A percentile compares a stretch with the other conserved stretches of the same genome.
Conservation (phyloP, 2,888 invertebrate genomes). For the Macrosiphum euphorbiae region DNA sequence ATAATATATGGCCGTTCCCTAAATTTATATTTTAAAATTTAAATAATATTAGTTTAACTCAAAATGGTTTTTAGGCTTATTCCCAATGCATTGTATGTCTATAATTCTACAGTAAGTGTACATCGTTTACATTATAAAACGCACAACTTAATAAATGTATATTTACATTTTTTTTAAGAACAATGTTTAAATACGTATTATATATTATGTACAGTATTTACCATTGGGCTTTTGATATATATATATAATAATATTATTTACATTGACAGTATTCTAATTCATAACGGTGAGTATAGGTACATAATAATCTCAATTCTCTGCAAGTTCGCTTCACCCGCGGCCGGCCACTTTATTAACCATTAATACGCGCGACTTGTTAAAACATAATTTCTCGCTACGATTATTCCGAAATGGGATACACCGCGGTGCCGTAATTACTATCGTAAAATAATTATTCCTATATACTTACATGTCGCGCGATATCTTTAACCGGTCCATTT, state of each 20-base stretch:
- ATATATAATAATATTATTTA: background rate
- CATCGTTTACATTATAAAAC: background rate
- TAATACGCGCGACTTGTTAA: background rate
- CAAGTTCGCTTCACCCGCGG: background rate
- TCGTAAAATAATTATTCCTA: constrained; percentile 26
- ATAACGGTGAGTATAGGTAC: background rate
- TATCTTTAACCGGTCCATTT: background rate
- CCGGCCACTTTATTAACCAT: background rate
- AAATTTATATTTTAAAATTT: too few species aligned
- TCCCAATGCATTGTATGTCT: too few species aligned
- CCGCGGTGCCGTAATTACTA: background rate
- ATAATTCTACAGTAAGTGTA: background rate
- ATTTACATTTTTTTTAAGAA: background rate
- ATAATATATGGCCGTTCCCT: too few species aligned
- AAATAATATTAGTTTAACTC: too few species aligned
- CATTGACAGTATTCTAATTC: background rate
- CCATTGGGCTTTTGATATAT: background rate
- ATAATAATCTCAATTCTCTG: background rate
- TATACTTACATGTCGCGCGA: background rate
- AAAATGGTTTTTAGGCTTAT: too few species aligned
- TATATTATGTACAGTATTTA: too few species aligned
- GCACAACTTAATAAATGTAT: background rate
- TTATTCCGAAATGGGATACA: background rate
- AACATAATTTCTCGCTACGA: constrained; percentile 22
- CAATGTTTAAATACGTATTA: background rate